Base-by-base conservation (phyloP, 2,797 vertebrate genomes). In the Macropodus opercularis region DNA sequence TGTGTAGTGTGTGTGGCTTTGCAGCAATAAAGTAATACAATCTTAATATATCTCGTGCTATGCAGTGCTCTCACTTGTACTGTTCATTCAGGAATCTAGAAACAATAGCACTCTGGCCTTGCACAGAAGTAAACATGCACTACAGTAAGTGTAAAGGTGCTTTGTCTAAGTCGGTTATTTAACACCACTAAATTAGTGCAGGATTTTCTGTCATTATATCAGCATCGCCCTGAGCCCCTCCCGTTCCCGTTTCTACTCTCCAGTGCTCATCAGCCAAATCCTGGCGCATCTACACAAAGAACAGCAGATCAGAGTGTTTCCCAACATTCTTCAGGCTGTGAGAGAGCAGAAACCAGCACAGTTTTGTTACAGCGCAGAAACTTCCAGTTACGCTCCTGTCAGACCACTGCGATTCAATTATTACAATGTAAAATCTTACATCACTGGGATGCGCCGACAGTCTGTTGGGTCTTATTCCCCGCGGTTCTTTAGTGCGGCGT, bases 271-370 rank as follows among this genome's bases (percentile, higher is more conserved):
- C 76, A 79, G 54, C 49, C 54, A 73, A 66, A 73, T 50, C 75
- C 42, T 76, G 81, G 76, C 75, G 55, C 49, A n/a, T 66, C 50
- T 59, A 59, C 13, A 80, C 72, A 81, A 57, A 69, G 76, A 65
- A 76, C 53, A 27, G 48, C 61, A 72, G 79, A 85, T 87, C 69
- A 70, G 50, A 77, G 61, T 11, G 32, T 44, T 49, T 65, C 40
- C 55, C 36, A 59, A 51, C 51, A 40, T 77, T 58, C 53, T 57
- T 66, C 59, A 62, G 53, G 24, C 63, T 69, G 50, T 1, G 21
- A 39, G 21, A 55, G 38, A 44, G 67, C 42, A 58, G 13, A 39
- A 63, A 55, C 51, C 58, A 54, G 56, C 72, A 47, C 47, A 62
- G 50, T 36, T 27, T 61, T 76, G 42, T 58, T 55, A 50, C 58